A percentile compares a stretch with the other conserved stretches of the same genome.
Evolutionary conservation across 2,113 vertebrate genomes (phyloP).

Genomic region (Brienomyrus longianalis): DNA sequence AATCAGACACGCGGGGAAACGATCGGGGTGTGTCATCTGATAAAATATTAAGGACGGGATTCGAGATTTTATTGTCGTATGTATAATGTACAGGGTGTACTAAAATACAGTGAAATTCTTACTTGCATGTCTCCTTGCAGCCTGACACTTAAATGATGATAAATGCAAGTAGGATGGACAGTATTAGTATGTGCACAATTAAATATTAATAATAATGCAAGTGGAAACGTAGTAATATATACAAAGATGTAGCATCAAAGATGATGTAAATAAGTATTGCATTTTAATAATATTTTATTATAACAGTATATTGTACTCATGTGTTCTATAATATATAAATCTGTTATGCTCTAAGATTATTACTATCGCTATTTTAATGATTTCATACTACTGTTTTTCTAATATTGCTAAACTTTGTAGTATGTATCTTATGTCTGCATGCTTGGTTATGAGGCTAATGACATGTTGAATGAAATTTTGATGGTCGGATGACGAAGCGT

Average conservation of each 20-base stretch:
- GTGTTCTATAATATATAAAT: not conserved
- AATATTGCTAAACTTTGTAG: not conserved
- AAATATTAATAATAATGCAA: not conserved
- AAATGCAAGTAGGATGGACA: not conserved
- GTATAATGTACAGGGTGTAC: not conserved
- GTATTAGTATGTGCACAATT: not conserved
- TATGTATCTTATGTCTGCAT: not conserved
- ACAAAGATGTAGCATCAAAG: not conserved
- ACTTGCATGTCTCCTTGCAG: not conserved
- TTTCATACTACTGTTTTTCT: not conserved
- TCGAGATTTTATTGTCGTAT: not conserved
- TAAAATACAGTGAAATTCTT: not conserved
- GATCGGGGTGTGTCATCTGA: not conserved
- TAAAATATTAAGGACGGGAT: not conserved
- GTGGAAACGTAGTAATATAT: not conserved
- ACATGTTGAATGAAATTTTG: not conserved
- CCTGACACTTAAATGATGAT: not conserved
- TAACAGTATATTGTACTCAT: not conserved
- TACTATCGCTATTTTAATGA: not conserved
- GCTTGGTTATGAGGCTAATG: not conserved
- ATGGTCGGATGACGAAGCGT: not conserved
- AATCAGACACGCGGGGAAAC: not conserved
- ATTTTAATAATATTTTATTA: not conserved
- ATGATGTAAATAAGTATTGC: not conserved
- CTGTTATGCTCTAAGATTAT: not conserved